Conservation (phyloP, 2,888 invertebrate species). For the Pilophorus perplexus region DNA sequence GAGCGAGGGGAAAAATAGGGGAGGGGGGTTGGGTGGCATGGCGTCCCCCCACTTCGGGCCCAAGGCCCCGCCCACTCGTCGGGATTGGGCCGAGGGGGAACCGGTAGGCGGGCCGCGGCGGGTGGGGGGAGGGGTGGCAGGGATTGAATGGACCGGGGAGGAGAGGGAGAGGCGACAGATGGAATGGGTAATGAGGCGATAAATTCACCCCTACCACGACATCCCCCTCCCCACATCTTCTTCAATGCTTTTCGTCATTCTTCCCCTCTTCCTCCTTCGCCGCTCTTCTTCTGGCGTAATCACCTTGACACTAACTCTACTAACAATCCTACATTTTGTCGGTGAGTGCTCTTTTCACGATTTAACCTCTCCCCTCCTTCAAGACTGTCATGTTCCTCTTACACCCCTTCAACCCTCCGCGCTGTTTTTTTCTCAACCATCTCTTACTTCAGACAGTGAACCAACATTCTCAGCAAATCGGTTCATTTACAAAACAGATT, state of each 20-base stretch:
- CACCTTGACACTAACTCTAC: conserved; percentile 20
- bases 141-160: not conserved
- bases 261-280: not conserved
- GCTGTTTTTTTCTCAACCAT: not conserved
- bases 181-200: conserved; percentile 40
- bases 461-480: too few species aligned
- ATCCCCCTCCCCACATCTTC: conserved; percentile 7
- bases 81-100: not conserved
- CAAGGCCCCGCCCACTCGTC: conserved; percentile 3
- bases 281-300: conserved; percentile 18
- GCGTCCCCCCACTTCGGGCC: conserved; percentile 30
- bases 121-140: conserved; percentile 6
- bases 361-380: too few species aligned
- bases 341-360: conserved; percentile 20
- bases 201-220: conserved; percentile 37
- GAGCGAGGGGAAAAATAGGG: conserved; percentile 6
- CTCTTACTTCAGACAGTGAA: too few species aligned
- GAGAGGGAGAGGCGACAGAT: conserved; percentile 24
- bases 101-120: not conserved
- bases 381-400: too few species aligned
- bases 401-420: too few species aligned
- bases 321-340: conserved; percentile 32
- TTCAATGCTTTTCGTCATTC: conserved; percentile 1
- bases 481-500: too few species aligned
- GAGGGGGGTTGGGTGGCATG: conserved; percentile 27